These are phyloP conservation scores for Notoglanidium macrostoma DNA, from an alignment of 2,797 vertebrate species.

Conservation along the genomic window DNA sequence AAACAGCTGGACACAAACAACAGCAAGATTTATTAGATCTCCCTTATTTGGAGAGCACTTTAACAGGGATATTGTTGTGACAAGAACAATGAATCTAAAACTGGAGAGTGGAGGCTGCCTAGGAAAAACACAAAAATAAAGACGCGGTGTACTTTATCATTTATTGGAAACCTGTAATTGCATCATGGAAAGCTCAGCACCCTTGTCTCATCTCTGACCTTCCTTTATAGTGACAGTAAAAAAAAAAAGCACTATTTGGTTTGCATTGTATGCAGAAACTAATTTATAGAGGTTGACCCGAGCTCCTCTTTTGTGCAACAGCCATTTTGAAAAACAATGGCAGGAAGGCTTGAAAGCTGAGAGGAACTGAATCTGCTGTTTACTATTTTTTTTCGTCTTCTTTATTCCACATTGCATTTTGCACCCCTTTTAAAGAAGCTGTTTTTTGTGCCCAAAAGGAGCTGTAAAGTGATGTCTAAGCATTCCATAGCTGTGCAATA, in stretches of 20 bases:
- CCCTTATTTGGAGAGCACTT: slow-evolving; percentile 69
- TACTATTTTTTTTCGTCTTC: slow-evolving; percentile 79
- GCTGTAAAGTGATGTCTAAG: slow-evolving; percentile 77
- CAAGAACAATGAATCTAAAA: slow-evolving; percentile 73
- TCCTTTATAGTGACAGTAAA: slow-evolving; percentile 83
- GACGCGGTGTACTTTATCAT: slow-evolving; percentile 15
- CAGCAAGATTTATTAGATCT: slow-evolving; percentile 49
- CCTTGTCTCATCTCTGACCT: slow-evolving; percentile 63
- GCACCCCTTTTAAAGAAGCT: slow-evolving; percentile 76
- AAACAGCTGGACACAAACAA: slow-evolving; percentile 59
- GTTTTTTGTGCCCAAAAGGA: slow-evolving; percentile 79
- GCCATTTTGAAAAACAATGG: slow-evolving; percentile 82
- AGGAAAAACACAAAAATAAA: slow-evolving; percentile 57
- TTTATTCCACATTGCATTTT: slow-evolving; percentile 78
- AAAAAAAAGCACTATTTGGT: slow-evolving; percentile 73
- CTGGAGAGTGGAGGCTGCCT: slow-evolving; percentile 61
- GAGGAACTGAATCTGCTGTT: slow-evolving; percentile 87
- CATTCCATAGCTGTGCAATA: slow-evolving; percentile 80
- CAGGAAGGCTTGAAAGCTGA: slow-evolving; percentile 80
- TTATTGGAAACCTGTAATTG: slow-evolving; percentile 35
- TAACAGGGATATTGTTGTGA: slow-evolving; percentile 66
- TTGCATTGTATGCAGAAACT: slow-evolving; percentile 85
- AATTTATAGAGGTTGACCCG: slow-evolving; percentile 93
- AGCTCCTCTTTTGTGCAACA: slow-evolving; percentile 89
- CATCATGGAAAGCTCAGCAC: slow-evolving; percentile 70